phyloP scores from a whole-genome alignment of 2,113 vertebrate species.

The Neotoma lepida region DNA sequence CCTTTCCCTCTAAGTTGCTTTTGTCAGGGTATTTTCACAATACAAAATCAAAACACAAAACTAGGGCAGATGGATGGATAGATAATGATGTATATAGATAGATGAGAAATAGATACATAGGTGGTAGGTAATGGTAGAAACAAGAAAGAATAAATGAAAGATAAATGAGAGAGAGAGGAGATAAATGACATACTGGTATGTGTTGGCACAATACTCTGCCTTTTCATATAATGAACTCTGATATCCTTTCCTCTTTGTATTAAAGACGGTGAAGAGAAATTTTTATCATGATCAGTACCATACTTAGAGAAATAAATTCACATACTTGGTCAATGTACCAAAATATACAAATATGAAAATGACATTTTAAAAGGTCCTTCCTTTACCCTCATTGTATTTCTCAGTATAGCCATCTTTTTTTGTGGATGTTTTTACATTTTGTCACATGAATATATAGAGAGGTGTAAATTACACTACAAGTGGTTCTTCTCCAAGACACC shows the following conservation, averaged over 20 bases:
- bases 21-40: not conserved
- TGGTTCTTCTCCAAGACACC: not conserved
- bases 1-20: not conserved
- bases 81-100: not conserved
- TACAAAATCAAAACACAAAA: not conserved
- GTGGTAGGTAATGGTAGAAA: not conserved
- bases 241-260: not conserved
- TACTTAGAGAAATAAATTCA: conserved; percentile 40
- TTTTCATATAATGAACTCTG: not conserved
- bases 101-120: not conserved
- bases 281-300: not conserved
- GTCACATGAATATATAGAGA: not conserved
- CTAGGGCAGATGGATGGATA: not conserved
- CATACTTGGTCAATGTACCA: not conserved
- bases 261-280: not conserved
- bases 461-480: conserved; percentile 17
- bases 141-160: not conserved
- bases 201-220: not conserved
- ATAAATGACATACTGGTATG: not conserved
- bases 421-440: not conserved
- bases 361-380: not conserved
- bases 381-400: not conserved
- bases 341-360: not conserved
- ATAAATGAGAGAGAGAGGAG: not conserved
- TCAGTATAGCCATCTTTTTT: not conserved